These are phyloP conservation scores for Atethmia centrago DNA, from an alignment of 2,888 invertebrate species.

Conservation along the genomic window DNA sequence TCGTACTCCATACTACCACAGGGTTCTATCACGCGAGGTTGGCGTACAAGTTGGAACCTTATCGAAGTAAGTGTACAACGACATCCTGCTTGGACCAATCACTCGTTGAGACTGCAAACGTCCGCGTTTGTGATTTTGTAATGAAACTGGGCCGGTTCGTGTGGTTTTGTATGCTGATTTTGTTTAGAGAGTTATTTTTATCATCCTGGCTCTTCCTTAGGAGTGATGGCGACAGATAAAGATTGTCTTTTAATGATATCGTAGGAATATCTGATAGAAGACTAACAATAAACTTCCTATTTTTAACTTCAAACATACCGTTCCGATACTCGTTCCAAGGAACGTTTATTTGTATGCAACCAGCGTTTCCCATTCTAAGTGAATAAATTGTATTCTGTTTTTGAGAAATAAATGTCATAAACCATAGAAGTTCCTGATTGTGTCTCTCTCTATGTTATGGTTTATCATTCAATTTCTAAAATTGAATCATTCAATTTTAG, in stretches of 20 bases:
- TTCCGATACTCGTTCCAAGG: too few relatives aligned
- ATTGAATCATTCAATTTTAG: not conserved
- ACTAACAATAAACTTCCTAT: too few relatives aligned
- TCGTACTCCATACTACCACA: conserved; percentile 52
- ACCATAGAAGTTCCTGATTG: not conserved
- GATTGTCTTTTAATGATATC: not conserved
- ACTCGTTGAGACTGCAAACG: conserved; percentile 52
- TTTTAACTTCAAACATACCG: too few relatives aligned
- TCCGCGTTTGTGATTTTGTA: conserved; percentile 56
- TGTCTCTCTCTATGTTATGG: not conserved
- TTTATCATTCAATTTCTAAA: not conserved
- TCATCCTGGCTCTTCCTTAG: conserved; percentile 9
- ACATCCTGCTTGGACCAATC: conserved; percentile 77
- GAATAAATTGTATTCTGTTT: too few relatives aligned
- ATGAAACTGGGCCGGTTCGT: conserved; percentile 45
- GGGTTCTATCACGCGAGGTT: conserved; percentile 62
- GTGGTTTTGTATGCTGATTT: conserved; percentile 53
- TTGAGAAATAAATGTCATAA: too few relatives aligned
- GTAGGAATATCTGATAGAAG: too few relatives aligned
- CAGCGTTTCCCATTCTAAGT: too few relatives aligned
- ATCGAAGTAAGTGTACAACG: conserved; percentile 63
- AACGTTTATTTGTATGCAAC: too few relatives aligned
- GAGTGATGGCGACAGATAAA: not conserved
- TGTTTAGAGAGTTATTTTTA: conserved; percentile 25
- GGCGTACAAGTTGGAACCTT: conserved; percentile 61